phyloP scores from a whole-genome alignment of 2,888 invertebrate species.

The Griposia aprilina region DNA sequence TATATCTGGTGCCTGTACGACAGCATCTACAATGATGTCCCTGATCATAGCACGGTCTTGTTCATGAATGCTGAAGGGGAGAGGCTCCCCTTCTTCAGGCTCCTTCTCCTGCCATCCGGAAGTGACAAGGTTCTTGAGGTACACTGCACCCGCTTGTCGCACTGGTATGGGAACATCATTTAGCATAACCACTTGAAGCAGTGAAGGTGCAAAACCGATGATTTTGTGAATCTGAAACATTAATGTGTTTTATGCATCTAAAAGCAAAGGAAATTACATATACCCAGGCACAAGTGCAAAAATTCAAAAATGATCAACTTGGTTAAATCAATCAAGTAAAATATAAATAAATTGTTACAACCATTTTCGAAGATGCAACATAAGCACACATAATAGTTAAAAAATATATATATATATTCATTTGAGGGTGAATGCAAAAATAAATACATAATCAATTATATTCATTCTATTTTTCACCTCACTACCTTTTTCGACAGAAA shows the following conservation, averaged over 20 bases:
- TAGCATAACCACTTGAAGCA: slow-evolving; percentile 98
- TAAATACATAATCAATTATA: not conserved
- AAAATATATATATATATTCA: too few relatives aligned
- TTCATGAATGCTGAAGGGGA: slow-evolving; percentile 97
- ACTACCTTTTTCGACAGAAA: not conserved
- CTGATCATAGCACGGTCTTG: slow-evolving; percentile 98
- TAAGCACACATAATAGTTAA: not conserved
- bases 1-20: slow-evolving; percentile 97
- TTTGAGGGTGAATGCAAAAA: not conserved
- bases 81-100: slow-evolving; percentile 92
- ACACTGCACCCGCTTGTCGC: slow-evolving; percentile 98
- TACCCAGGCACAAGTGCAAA: not conserved
- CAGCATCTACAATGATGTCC: slow-evolving; percentile 98
- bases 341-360: not conserved
- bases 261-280: not conserved
- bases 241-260: slow-evolving; percentile 1
- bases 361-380: not conserved
- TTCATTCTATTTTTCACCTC: not conserved
- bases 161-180: slow-evolving; percentile 97
- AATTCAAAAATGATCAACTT: not conserved
- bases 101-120: slow-evolving; percentile 97
- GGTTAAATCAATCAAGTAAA: too few relatives aligned
- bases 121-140: slow-evolving; percentile 98
- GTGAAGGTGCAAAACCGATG: slow-evolving; percentile 98
- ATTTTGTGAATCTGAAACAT: slow-evolving; percentile 91